Percentiles rank a stretch among this genome's conserved stretches.
These are phyloP conservation scores for Onychomys torridus DNA, from an alignment of 2,797 vertebrate genomes.

Conservation along the genomic window DNA sequence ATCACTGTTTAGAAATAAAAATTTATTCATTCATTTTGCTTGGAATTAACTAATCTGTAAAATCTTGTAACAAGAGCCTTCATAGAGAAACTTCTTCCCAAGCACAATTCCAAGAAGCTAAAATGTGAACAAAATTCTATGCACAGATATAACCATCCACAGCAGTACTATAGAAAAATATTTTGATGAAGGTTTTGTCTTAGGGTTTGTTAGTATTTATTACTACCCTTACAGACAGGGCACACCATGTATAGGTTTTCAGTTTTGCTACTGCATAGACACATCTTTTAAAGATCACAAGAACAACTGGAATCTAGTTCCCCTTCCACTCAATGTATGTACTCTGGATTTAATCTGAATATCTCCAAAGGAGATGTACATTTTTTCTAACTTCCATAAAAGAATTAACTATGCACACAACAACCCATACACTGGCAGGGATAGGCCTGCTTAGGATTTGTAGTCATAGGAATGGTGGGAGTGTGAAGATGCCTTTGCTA, in stretches of 20 bases:
- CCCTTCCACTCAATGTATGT: neutral
- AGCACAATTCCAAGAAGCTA: slow-evolving; percentile 45
- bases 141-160: neutral
- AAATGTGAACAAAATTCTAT: slow-evolving; percentile 4
- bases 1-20: slow-evolving; percentile 33
- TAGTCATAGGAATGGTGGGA: neutral
- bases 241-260: neutral
- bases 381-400: neutral
- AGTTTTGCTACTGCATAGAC: neutral
- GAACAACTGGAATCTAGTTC: neutral
- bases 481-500: neutral
- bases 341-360: slow-evolving; percentile 7
- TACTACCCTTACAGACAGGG: neutral
- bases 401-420: neutral
- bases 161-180: neutral
- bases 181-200: neutral
- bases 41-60: slow-evolving; percentile 26
- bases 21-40: neutral
- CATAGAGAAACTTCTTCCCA: slow-evolving; percentile 24
- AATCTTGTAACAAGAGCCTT: neutral
- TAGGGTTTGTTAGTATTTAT: neutral
- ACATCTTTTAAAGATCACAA: neutral
- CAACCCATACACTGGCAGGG: neutral
- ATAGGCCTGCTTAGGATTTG: neutral
- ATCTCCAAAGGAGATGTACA: neutral